Evolutionary conservation across 2,113 vertebrate species (phyloP), one percentile per base, ranked within the genome.

Genomic region (Paracanthobrama guichenoti): DNA sequence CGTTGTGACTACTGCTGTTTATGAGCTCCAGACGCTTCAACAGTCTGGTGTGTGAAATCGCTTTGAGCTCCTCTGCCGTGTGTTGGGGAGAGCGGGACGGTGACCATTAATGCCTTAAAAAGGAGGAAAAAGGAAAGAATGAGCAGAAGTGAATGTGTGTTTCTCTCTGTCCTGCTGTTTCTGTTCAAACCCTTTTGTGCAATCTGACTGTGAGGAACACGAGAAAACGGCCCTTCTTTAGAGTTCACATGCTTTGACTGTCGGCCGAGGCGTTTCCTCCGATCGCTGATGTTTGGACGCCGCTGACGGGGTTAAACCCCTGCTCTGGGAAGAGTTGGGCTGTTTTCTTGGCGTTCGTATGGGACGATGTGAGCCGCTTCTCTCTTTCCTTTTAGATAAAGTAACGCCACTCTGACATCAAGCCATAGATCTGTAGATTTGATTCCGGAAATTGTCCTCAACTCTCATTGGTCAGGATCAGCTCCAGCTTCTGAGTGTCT

Each of bases 41-140:
- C 50, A n/a, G 8, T 35, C 74, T 2, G 50, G 1, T 9, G 4
- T 77, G 48, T 53, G 7, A 22, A 59, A 8, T 20, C 14, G 1
- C 0, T 62, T 55, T n/a, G n/a, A 60, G 53, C 35, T 50, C 53
- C 28, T 62, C 13, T 7, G 22, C 50, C 4, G 66, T 59, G 11
- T 48, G 24, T 22, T 24, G 2, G 8, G 14, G 72, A 67, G 2
- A 57, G 24, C 55, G 42, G 42, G 67, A n/a, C 71, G 81, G 59
- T 83, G 81, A 92, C 84, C 81, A 75, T 85, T 87, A 85, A 91
- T 84, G 85, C 90, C 90, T 88, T 91, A 89, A 88, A 87, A 89
- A 82, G 71, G 85, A 87, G 77, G 72, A 84, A 8, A 13, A 26
- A n/a, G 1, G 6, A 42, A 6, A 20, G 20, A 39, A 3, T n/a